These are phyloP conservation scores for Austrolebias charrua DNA, from an alignment of 2,797 vertebrate genomes.

Conservation along the genomic window DNA sequence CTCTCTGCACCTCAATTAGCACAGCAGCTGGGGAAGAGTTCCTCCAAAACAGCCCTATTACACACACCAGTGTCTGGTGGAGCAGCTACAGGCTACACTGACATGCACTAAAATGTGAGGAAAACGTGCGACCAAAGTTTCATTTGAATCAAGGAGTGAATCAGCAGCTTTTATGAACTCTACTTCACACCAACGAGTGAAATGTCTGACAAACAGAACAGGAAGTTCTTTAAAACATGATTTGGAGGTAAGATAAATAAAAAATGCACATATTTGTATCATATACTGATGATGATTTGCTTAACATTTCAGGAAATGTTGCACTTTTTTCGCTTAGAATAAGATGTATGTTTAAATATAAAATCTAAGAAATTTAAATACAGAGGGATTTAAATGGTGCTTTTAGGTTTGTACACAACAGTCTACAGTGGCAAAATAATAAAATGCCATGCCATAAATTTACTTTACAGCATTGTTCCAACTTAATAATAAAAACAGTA, in stretches of 20 bases:
- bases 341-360: no score
- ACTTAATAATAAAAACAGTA: no score
- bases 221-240: neutral
- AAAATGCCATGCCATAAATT: neutral
- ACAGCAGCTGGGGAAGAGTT: conserved; percentile 78
- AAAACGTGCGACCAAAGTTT: conserved; percentile 58
- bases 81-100: conserved; percentile 57
- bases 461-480: neutral
- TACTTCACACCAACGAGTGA: conserved; percentile 19
- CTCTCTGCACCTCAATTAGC: conserved; percentile 80
- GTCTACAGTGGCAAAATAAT: neutral
- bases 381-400: neutral
- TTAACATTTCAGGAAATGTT: no score
- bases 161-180: conserved; percentile 42
- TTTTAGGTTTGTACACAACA: neutral
- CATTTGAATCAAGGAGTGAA: conserved; percentile 37
- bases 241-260: no score
- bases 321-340: no score
- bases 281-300: no score
- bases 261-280: no score
- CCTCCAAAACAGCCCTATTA: conserved; percentile 70
- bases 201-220: conserved; percentile 28
- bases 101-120: conserved; percentile 43
- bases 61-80: conserved; percentile 60
- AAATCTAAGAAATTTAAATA: neutral